Evolutionary conservation across 2,888 invertebrate genomes (phyloP).

Genomic region (Esperia sulphurella): DNA sequence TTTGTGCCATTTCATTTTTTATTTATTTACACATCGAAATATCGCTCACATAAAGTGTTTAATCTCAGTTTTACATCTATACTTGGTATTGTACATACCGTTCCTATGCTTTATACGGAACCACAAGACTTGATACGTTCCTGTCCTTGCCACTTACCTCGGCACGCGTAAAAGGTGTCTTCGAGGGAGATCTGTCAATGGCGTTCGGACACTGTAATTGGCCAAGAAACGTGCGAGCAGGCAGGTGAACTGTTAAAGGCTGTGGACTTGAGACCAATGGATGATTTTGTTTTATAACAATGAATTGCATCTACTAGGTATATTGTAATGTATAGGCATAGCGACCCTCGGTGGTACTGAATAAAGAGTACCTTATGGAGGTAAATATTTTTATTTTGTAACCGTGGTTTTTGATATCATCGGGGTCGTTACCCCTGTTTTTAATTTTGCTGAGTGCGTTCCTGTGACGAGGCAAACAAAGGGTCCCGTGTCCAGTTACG

Average conservation of each 20-base stretch:
- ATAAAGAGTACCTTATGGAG: neutral
- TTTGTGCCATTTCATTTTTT: no score
- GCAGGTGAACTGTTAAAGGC: slow-evolving; percentile 61
- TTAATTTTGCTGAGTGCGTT: slow-evolving; percentile 73
- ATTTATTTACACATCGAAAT: no score
- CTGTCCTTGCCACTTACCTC: slow-evolving; percentile 22
- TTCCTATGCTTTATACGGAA: neutral
- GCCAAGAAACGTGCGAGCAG: slow-evolving; percentile 35
- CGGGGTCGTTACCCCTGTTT: slow-evolving; percentile 50
- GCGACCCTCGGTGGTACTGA: neutral
- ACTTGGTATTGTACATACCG: no score
- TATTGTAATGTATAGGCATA: neutral
- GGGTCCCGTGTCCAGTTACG: slow-evolving; percentile 65
- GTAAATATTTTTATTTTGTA: slow-evolving; percentile 17
- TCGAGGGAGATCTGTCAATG: slow-evolving; percentile 53
- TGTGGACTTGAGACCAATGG: neutral
- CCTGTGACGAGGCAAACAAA: slow-evolving; percentile 69
- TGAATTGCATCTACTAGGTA: neutral
- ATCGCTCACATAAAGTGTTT: no score
- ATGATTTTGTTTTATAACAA: neutral
- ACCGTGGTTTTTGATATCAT: slow-evolving; percentile 26
- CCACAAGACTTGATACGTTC: slow-evolving; percentile 1
- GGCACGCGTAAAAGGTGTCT: slow-evolving; percentile 58
- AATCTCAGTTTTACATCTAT: no score
- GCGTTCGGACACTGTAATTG: slow-evolving; percentile 51